These are phyloP conservation scores for Platyura marginata DNA, from an alignment of 1,140 invertebrate genomes.

Conservation along the genomic window DNA sequence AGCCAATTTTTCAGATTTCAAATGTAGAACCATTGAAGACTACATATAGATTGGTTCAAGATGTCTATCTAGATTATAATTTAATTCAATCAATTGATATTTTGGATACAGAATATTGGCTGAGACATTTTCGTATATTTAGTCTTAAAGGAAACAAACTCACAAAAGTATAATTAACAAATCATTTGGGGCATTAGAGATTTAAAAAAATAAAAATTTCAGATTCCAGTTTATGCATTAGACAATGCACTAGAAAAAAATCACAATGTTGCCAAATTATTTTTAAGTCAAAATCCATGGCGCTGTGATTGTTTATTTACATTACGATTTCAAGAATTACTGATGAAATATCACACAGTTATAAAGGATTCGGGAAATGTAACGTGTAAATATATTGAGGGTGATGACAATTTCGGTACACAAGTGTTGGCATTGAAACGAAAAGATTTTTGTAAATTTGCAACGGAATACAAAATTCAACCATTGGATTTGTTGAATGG, in stretches of 20 bases:
- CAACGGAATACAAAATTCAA: constrained; percentile 28
- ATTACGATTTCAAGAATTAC: constrained; percentile 49
- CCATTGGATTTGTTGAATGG: constrained; percentile 54
- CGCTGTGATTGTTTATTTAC: constrained; percentile 61
- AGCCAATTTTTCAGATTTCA: constrained; percentile 30
- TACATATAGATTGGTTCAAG: constrained; percentile 41
- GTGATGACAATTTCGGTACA: constrained; percentile 19
- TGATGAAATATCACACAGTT: constrained; percentile 48
- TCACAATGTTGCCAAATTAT: constrained; percentile 41
- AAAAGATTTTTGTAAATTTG: constrained; percentile 41
- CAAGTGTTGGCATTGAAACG: constrained; percentile 48
- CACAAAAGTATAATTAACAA: constrained; percentile 34
- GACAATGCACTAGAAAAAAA: constrained; percentile 58
- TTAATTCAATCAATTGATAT: constrained; percentile 43
- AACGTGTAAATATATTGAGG: constrained; percentile 16
- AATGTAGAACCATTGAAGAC: constrained; percentile 43
- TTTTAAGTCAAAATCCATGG: constrained; percentile 60
- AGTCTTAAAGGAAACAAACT: constrained; percentile 53
- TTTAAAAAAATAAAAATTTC: constrained; percentile 9
- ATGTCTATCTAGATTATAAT: constrained; percentile 62
- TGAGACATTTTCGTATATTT: constrained; percentile 50
- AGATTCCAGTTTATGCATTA: constrained; percentile 58
- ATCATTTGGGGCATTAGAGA: too few relatives aligned
- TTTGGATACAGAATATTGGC: constrained; percentile 57
- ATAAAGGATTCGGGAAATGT: constrained; percentile 35